Conservation (phyloP, 2,888 invertebrate genomes). For the Drosophila paranaensis region DNA sequence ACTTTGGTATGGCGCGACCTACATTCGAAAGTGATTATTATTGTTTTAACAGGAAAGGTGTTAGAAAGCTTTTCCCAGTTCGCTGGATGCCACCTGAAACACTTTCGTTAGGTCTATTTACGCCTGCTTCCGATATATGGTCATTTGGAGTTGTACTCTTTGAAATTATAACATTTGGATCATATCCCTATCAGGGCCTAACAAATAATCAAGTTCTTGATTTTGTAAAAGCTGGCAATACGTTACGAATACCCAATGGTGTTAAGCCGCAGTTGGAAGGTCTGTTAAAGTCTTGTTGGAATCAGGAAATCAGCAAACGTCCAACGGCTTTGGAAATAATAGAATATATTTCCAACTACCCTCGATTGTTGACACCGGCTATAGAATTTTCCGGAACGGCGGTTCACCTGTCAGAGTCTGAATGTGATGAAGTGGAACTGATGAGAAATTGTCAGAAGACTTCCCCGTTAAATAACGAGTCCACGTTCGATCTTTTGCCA, state of each 20-base stretch:
- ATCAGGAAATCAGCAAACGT: slow-evolving; percentile 88
- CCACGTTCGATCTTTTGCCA: slow-evolving; percentile 50
- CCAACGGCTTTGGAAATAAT: slow-evolving; percentile 92
- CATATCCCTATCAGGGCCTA: slow-evolving; percentile 95
- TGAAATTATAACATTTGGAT: slow-evolving; percentile 95
- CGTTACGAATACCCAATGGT: slow-evolving; percentile 90
- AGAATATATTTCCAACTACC: slow-evolving; percentile 91
- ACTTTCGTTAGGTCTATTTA: slow-evolving; percentile 92
- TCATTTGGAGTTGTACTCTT: slow-evolving; percentile 94
- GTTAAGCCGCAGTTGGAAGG: slow-evolving; percentile 93
- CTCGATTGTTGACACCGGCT: slow-evolving; percentile 91
- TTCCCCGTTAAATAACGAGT: slow-evolving; percentile 44
- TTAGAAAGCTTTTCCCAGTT: slow-evolving; percentile 89
- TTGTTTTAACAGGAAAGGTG: slow-evolving; percentile 93
- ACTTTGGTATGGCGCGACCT: slow-evolving; percentile 96
- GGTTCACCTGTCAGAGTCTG: slow-evolving; percentile 89
- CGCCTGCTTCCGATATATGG: slow-evolving; percentile 95
- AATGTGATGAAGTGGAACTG: slow-evolving; percentile 79
- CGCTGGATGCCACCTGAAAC: slow-evolving; percentile 98
- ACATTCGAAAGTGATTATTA: slow-evolving; percentile 96
- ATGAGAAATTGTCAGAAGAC: slow-evolving; percentile 69
- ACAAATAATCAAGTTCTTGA: slow-evolving; percentile 94
- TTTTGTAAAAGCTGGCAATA: slow-evolving; percentile 91
- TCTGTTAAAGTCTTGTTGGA: slow-evolving; percentile 93
- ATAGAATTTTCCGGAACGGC: slow-evolving; percentile 91